Conservation (phyloP, 2,797 vertebrate species). For the Silurus lanzhouensis region DNA sequence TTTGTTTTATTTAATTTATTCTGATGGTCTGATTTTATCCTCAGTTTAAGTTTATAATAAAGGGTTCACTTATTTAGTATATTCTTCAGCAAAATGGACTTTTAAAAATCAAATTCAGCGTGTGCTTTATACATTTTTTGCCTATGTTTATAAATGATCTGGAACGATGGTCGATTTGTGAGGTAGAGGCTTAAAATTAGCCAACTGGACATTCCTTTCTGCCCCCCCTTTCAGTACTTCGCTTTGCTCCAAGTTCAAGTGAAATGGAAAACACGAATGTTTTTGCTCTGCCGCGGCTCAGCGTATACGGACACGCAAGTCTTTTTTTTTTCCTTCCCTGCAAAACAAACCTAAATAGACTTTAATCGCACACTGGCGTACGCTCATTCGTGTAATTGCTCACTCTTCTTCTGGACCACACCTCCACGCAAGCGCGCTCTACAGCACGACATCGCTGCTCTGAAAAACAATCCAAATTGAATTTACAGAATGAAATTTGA, state of each 20-base stretch:
- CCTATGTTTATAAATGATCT: neutral
- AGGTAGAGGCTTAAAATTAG: neutral
- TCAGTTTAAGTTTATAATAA: neutral
- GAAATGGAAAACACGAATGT: neutral
- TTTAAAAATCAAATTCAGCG: neutral
- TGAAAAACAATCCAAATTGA: too few relatives aligned
- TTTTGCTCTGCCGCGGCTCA: neutral
- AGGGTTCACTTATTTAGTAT: neutral
- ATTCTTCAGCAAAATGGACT: neutral
- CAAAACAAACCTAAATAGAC: neutral
- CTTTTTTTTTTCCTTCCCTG: neutral
- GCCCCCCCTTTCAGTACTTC: neutral
- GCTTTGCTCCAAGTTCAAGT: neutral
- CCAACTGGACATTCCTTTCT: neutral
- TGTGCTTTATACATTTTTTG: neutral
- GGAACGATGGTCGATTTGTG: neutral
- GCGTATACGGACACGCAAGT: neutral
- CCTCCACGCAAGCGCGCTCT: neutral
- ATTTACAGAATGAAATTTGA: too few relatives aligned
- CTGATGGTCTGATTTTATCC: too few relatives aligned
- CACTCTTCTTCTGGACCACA: neutral
- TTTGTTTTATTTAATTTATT: too few relatives aligned
- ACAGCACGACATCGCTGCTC: too few relatives aligned
- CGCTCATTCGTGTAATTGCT: neutral
- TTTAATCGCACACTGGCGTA: neutral